These are phyloP conservation scores for Peromyscus eremicus DNA, from an alignment of 2,797 vertebrate genomes.

Conservation along the genomic window DNA sequence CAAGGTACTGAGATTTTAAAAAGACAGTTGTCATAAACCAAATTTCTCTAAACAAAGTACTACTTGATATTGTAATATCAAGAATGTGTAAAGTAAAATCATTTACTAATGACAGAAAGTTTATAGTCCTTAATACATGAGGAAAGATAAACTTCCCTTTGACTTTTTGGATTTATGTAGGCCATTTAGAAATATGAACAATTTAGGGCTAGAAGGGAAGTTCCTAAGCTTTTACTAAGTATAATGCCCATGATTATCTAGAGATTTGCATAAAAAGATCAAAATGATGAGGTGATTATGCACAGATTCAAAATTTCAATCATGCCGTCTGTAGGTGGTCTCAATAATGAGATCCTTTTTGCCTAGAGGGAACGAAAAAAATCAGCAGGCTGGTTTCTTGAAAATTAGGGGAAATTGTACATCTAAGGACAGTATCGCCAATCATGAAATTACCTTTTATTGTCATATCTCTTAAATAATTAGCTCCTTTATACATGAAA, in stretches of 20 bases:
- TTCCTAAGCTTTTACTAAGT: constrained; percentile 38
- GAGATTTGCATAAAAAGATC: constrained; percentile 77
- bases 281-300: constrained; percentile 79
- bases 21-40: neutral
- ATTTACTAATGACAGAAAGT: neutral
- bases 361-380: constrained; percentile 63
- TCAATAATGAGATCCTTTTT: constrained; percentile 72
- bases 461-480: constrained; percentile 58
- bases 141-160: neutral
- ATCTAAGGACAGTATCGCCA: neutral
- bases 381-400: constrained; percentile 33
- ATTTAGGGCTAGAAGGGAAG: constrained; percentile 25
- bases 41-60: neutral
- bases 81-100: neutral
- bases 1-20: neutral
- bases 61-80: neutral
- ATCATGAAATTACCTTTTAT: constrained; percentile 55
- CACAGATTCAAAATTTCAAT: constrained; percentile 77
- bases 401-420: constrained; percentile 62
- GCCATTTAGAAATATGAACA: constrained; percentile 37
- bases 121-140: neutral
- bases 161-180: constrained; percentile 27
- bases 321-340: constrained; percentile 72
- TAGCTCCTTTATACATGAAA: constrained; percentile 39
- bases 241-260: constrained; percentile 62